These are phyloP conservation scores for Coelinius sp. DNA, from an alignment of 2,888 invertebrate genomes.

Conservation along the genomic window DNA sequence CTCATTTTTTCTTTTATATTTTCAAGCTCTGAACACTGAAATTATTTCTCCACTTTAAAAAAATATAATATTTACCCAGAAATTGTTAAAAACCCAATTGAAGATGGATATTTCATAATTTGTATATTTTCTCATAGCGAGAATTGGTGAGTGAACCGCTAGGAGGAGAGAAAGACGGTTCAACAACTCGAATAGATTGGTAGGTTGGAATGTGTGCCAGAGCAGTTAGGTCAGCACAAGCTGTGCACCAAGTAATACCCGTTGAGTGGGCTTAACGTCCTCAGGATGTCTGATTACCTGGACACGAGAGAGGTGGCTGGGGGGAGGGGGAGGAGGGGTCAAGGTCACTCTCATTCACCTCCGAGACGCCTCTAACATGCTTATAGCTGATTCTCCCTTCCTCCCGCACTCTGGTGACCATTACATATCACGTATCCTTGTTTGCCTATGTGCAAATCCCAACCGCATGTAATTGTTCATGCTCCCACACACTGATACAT, in stretches of 20 bases:
- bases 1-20: too few relatives aligned
- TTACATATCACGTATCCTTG: background rate
- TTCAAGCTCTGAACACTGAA: too few relatives aligned
- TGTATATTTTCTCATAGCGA: background rate
- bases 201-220: constrained; percentile 58
- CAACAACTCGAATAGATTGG: constrained; percentile 32
- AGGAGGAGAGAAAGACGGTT: constrained; percentile 35
- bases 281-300: constrained; percentile 56
- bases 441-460: constrained; percentile 28
- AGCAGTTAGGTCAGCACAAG: constrained; percentile 57
- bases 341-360: constrained; percentile 55
- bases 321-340: too few relatives aligned
- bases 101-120: background rate
- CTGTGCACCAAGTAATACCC: constrained; percentile 52
- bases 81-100: too few relatives aligned
- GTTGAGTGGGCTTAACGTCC: constrained; percentile 34
- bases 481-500: constrained; percentile 24
- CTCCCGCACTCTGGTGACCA: background rate
- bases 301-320: too few relatives aligned
- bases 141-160: constrained; percentile 44
- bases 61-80: too few relatives aligned
- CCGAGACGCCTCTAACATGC: constrained; percentile 36
- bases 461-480: constrained; percentile 37
- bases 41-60: too few relatives aligned
- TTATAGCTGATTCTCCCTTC: constrained; percentile 24